Base-by-base conservation (phyloP, 2,113 vertebrate species). In the Muntiacus reevesi region DNA sequence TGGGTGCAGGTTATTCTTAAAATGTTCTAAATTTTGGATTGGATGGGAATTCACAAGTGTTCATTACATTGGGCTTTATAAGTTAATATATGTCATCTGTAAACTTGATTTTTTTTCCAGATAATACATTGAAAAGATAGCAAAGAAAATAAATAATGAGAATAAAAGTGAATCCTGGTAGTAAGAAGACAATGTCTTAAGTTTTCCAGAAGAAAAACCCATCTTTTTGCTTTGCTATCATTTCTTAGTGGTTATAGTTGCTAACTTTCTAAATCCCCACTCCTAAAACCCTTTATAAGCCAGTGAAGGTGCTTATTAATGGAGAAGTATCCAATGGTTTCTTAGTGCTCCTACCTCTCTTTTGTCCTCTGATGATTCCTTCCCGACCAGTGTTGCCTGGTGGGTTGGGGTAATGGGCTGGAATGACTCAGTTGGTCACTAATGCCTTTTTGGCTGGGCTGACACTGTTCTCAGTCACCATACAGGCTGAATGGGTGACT, bases 361-460 rank as follows among this genome's bases (percentile, higher is more conserved):
- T 13, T 23, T 52, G 33, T 87, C 14, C 28, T 21, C n/a, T 86
- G 45, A 64, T 62, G 78, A 84, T 60, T 57, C 83, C 85, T 89
- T 23, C 54, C 43, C 7, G 19, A 52, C 0, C 28, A 74, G 62
- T 0, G 3, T 88, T 0, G 0, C 91, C 71, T 55, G 10, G 45
- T 52, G 16, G 87, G 23, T 30, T 16, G 16, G 17, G 79, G 50
- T 91, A 91, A 95, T 89, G 89, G 78, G 9, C 40, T 83, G 67
- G 87, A 96, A 89, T 89, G 64, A 89, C 64, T 95, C 19, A 14
- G 36, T 79, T 96, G 94, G 52, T 83, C 45, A 54, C 88, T 87
- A 83, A 87, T 79, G 71, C n/a, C 91, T 98, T 91, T 89, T 54
- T 93, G 83, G 54, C 40, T 13, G 6, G 6, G 4, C 33, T 67